phyloP scores from a whole-genome alignment of 2,888 invertebrate species.

The Drosophila antonietae region DNA sequence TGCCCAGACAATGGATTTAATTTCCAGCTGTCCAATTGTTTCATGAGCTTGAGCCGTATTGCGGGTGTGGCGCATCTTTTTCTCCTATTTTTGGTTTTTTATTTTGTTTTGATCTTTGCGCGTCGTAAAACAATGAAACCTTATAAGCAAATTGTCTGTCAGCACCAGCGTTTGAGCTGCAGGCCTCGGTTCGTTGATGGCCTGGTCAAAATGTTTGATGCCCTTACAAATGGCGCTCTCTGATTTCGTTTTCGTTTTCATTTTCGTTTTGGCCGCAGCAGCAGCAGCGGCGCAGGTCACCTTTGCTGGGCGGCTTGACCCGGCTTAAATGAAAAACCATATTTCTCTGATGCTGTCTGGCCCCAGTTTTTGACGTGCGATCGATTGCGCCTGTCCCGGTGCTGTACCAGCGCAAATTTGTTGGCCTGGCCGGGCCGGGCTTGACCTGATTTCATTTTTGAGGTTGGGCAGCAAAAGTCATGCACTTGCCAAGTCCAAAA shows the following conservation, averaged over 20 bases:
- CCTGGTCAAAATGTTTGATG: constrained; percentile 70
- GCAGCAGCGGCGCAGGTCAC: constrained; percentile 50
- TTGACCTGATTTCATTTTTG: constrained; percentile 70
- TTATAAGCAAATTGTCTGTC: constrained; percentile 74
- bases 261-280: constrained; percentile 42
- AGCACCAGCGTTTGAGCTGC: constrained; percentile 43
- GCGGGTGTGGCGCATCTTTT: constrained; percentile 79
- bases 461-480: constrained; percentile 77
- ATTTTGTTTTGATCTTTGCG: constrained; percentile 73
- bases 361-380: constrained; percentile 78
- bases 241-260: constrained; percentile 67
- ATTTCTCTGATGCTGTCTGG: constrained; percentile 74
- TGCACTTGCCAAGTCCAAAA: constrained; percentile 65
- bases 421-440: constrained; percentile 43
- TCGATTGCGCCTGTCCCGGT: constrained; percentile 75
- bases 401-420: constrained; percentile 69
- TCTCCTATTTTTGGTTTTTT: constrained; percentile 31
- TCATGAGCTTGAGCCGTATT: constrained; percentile 40
- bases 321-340: constrained; percentile 79
- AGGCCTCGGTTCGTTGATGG: constrained; percentile 52
- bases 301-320: constrained; percentile 76
- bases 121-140: constrained; percentile 61
- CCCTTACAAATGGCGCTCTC: constrained; percentile 72
- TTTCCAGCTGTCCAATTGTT: constrained; percentile 68
- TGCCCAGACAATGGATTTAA: constrained; percentile 74